Evolutionary conservation across 2,888 invertebrate genomes (phyloP), one percentile per base, ranked within the genome.

Genomic region (Cephalotes varians): DNA sequence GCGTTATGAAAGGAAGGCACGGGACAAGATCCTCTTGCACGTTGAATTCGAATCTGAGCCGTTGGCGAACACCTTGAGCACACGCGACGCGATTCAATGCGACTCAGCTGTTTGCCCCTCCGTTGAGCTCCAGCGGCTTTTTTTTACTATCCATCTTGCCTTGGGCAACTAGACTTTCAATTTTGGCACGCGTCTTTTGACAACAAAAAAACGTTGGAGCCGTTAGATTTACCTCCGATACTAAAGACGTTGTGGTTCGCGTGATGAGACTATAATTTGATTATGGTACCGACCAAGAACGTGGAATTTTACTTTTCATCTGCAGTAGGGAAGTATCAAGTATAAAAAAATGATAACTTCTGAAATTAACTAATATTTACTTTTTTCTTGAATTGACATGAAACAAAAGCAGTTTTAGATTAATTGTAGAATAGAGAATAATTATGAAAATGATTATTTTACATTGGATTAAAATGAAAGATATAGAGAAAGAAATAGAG

Each of bases 11-110:
- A 91, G 87, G 81, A 92, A 91, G 91, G 93, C 92, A 93, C 92
- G 93, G 92, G 92, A 92, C 92, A 93, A 92, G 93, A 93, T 93
- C 88, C 93, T 90, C 92, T 92, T 91, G 92, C 92, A 85, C 89
- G 87, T 86, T 85, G 90, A 91, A 91, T 90, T 90, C 89, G 89
- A 91, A 91, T 85, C 89, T 82, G 88, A 90, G 89, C 91, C 91
- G 92, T 92, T 92, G 89, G 77, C 81, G 92, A 90, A 90, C 92
- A 92, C 91, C 91, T 92, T 91, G 87, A 88, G 86, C 85, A 86
- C 86, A 88, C 90, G 86, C 89, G 88, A 87, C 85, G 86, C 83
- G 90, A 92, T 91, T 91, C 89, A 92, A 93, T 89, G 91, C 91
- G 88, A 91, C 92, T 93, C 93, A 93, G 93, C 93, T 93, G 93